A percentile compares a stretch with the other conserved stretches of the same genome.
Evolutionary conservation across 2,888 invertebrate species (phyloP).

Genomic region (Xestia rhomboidea): DNA sequence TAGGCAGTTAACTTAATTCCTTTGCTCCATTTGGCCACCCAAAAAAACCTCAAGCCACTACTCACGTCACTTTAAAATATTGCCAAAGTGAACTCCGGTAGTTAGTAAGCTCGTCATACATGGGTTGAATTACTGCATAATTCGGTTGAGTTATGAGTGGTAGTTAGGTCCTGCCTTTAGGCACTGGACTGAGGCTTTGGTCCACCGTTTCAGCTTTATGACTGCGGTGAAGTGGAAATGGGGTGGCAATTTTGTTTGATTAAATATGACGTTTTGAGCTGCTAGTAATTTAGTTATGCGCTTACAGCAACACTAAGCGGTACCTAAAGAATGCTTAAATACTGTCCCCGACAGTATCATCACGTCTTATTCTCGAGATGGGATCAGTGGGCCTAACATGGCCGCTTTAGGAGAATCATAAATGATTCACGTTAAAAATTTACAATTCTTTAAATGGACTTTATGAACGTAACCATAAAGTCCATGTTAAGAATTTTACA

Average conservation of each 20-base stretch:
- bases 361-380: not conserved
- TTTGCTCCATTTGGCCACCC: not conserved
- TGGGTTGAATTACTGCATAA: constrained; percentile 23
- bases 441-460: too few species aligned
- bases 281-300: not conserved
- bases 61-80: not conserved
- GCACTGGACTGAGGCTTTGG: constrained; percentile 35
- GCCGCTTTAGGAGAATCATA: too few species aligned
- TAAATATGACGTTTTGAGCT: not conserved
- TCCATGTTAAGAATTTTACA: too few species aligned
- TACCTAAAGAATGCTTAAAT: not conserved
- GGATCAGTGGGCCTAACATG: too few species aligned
- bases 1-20: not conserved
- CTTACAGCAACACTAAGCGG: not conserved
- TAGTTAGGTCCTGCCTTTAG: constrained; percentile 27
- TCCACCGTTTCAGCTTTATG: constrained; percentile 14
- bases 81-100: constrained; percentile 3
- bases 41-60: not conserved
- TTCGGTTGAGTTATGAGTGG: constrained; percentile 17
- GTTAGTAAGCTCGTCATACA: constrained; percentile 18
- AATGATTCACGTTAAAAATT: too few species aligned
- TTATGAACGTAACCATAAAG: too few species aligned
- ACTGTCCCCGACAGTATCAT: not conserved
- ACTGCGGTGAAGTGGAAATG: constrained; percentile 10
- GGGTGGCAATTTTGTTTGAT: not conserved